phyloP scores from a whole-genome alignment of 2,888 invertebrate genomes.

The Lasius fuliginosus region DNA sequence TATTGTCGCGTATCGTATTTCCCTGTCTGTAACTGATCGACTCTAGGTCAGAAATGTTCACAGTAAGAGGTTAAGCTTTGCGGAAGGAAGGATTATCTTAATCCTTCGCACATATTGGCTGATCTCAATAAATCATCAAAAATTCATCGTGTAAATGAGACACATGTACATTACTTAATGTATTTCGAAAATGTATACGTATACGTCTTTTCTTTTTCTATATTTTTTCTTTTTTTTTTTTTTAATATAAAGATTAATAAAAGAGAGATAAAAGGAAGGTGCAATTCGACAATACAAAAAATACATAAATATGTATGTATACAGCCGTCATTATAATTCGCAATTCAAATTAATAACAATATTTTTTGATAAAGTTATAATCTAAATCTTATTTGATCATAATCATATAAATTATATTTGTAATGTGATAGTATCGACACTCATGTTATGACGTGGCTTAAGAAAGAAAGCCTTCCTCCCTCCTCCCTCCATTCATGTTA shows the following conservation, averaged over 20 bases:
- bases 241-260: neutral
- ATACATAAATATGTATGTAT: neutral
- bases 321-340: neutral
- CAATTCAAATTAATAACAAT: neutral
- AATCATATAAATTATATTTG: neutral
- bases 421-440: conserved; percentile 12
- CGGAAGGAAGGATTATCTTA: conserved; percentile 53
- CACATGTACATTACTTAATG: neutral
- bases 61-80: conserved; percentile 38
- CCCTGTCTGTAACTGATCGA: conserved; percentile 17
- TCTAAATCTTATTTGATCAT: neutral
- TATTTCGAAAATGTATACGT: neutral
- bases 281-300: neutral
- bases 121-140: neutral
- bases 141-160: neutral
- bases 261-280: neutral
- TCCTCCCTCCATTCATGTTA: conserved; percentile 7
- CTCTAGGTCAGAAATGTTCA: conserved; percentile 41
- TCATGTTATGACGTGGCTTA: conserved; percentile 67
- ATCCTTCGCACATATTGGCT: neutral
- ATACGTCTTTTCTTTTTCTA: no score
- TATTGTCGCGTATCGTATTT: conserved; percentile 72
- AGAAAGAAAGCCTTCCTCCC: conserved; percentile 21
- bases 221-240: no score
- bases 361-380: neutral